Percentiles rank a stretch among this genome's conserved stretches.
phyloP scores from a whole-genome alignment of 2,113 vertebrate species.

The Austrofundulus limnaeus region DNA sequence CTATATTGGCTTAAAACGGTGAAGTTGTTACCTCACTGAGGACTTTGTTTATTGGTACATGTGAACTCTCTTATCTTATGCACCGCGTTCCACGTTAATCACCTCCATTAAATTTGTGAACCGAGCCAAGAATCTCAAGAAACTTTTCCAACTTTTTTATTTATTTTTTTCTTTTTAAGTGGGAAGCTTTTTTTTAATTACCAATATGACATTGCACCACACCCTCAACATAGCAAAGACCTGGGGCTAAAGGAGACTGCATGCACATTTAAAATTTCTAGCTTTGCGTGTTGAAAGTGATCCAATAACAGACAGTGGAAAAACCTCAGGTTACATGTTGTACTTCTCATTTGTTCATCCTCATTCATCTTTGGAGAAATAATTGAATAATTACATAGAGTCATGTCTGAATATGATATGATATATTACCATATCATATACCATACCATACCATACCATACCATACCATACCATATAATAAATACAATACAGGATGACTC shows the following conservation, averaged over 20 bases:
- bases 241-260: no score
- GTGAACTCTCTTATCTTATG: constrained; percentile 5
- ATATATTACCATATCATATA: neutral
- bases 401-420: neutral
- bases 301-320: no score
- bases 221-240: constrained; percentile 56
- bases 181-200: constrained; percentile 57
- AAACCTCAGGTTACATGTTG: constrained; percentile 46
- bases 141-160: constrained; percentile 53
- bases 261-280: constrained; percentile 24
- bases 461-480: neutral
- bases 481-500: neutral
- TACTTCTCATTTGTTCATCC: constrained; percentile 31
- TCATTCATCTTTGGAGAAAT: constrained; percentile 19
- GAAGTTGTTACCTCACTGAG: constrained; percentile 28
- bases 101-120: constrained; percentile 11
- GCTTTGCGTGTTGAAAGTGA: constrained; percentile 28
- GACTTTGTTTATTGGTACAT: constrained; percentile 14
- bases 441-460: neutral
- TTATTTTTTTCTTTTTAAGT: constrained; percentile 58
- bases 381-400: neutral
- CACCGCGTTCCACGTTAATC: constrained; percentile 9
- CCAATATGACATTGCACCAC: constrained; percentile 64
- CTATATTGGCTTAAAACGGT: constrained; percentile 11
- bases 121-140: constrained; percentile 27